These are phyloP conservation scores for Trogon melanurus DNA, from an alignment of 2,113 vertebrate species.

Conservation along the genomic window DNA sequence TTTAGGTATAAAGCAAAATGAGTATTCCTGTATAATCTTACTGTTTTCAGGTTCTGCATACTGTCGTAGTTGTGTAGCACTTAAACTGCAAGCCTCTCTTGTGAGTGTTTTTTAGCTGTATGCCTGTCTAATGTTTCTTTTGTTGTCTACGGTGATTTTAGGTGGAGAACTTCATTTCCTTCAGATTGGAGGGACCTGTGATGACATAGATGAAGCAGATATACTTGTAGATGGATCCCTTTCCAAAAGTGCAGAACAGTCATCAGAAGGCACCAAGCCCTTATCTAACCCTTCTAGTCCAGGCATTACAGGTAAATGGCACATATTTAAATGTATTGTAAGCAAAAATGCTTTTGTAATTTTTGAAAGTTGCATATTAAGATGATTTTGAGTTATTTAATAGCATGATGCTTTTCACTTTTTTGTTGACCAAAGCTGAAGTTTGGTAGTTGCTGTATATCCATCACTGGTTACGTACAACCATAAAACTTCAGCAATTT, in stretches of 20 bases:
- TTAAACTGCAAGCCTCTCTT: not conserved
- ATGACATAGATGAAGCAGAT: conserved; percentile 95
- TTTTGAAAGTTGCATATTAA: not conserved
- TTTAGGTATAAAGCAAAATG: not conserved
- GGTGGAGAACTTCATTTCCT: conserved; percentile 99
- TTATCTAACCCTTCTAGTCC: conserved; percentile 97
- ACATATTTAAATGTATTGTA: not conserved
- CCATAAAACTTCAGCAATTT: not conserved
- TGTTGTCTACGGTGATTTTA: conserved; percentile 60
- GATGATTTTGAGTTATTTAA: not conserved
- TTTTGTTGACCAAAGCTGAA: not conserved
- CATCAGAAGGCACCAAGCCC: conserved; percentile 91
- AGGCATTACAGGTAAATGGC: conserved; percentile 88
- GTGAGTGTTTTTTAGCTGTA: not conserved
- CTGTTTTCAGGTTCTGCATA: not conserved
- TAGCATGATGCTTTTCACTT: not conserved
- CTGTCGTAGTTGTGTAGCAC: not conserved
- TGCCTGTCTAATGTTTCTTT: not conserved
- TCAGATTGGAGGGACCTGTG: conserved; percentile 98
- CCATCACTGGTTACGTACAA: not conserved
- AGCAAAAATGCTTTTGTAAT: not conserved
- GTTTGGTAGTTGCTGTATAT: not conserved
- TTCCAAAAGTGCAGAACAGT: conserved; percentile 91
- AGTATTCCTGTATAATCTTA: not conserved
- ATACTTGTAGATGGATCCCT: conserved; percentile 97